Percentiles rank a stretch among this genome's conserved stretches.
These are phyloP conservation scores for Entomyzon cyanotis DNA, from an alignment of 2,113 vertebrate species.

Conservation along the genomic window DNA sequence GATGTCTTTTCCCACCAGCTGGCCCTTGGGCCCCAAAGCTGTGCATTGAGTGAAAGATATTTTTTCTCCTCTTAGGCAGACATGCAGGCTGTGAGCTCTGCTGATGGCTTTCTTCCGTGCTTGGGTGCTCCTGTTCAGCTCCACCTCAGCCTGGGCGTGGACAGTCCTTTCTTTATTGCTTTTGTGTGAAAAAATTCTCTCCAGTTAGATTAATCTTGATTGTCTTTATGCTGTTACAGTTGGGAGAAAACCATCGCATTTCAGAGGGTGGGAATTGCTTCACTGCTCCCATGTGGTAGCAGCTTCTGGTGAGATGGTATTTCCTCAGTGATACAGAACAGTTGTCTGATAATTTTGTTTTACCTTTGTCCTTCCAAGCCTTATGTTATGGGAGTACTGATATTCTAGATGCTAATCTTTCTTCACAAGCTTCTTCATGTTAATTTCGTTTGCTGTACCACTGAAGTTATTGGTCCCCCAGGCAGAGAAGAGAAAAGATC, in stretches of 20 bases:
- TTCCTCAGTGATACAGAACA: not conserved
- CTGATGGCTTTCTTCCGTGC: not conserved
- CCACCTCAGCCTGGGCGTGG: not conserved
- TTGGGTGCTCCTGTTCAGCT: not conserved
- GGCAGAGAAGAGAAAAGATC: not conserved
- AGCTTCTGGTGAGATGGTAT: not conserved
- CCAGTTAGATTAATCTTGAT: not conserved
- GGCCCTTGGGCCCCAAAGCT: not conserved
- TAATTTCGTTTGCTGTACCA: not conserved
- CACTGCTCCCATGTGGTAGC: fast-evolving
- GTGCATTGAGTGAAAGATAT: not conserved
- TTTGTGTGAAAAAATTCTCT: not conserved
- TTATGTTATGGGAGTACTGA: not conserved
- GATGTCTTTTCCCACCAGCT: not conserved
- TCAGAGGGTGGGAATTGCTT: not conserved
- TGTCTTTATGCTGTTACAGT: not conserved
- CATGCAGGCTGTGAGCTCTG: not conserved
- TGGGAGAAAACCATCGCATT: not conserved
- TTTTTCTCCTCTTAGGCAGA: not conserved
- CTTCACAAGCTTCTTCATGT: not conserved
- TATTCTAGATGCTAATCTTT: not conserved
- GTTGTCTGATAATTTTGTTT: not conserved
- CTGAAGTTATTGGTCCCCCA: not conserved
- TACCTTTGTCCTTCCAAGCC: not conserved
- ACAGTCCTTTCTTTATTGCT: not conserved